Percentiles rank a stretch among this genome's conserved stretches.
phyloP scores from a whole-genome alignment of 2,113 vertebrate species.

The Ia io region DNA sequence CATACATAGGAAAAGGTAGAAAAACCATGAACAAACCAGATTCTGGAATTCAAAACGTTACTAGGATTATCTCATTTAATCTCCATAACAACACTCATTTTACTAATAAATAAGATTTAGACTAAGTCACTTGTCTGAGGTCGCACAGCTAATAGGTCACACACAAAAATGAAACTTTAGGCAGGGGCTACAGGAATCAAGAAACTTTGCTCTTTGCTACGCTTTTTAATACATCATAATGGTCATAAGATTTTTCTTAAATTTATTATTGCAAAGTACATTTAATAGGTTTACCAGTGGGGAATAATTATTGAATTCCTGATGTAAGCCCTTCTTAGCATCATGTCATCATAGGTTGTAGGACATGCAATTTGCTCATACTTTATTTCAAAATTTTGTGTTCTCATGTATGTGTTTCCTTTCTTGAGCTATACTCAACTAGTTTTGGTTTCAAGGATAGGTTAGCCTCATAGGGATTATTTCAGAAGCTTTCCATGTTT shows the following conservation, averaged over 20 bases:
- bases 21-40: not conserved
- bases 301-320: not conserved
- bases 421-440: not conserved
- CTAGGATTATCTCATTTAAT: not conserved
- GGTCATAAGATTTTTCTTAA: not conserved
- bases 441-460: not conserved
- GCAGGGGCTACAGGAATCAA: not conserved
- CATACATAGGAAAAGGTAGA: not conserved
- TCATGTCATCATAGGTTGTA: not conserved
- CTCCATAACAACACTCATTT: not conserved
- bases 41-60: not conserved
- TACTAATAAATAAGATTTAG: not conserved
- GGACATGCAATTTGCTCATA: not conserved
- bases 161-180: not conserved
- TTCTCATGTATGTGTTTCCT: not conserved
- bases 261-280: not conserved
- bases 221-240: not conserved
- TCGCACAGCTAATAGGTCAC: not conserved
- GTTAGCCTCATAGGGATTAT: not conserved
- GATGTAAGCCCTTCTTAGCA: not conserved
- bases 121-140: not conserved
- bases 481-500: not conserved
- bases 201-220: not conserved
- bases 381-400: not conserved
- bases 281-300: not conserved